Evolutionary conservation across 2,113 vertebrate genomes (phyloP).

Genomic region (Thermophis baileyi): DNA sequence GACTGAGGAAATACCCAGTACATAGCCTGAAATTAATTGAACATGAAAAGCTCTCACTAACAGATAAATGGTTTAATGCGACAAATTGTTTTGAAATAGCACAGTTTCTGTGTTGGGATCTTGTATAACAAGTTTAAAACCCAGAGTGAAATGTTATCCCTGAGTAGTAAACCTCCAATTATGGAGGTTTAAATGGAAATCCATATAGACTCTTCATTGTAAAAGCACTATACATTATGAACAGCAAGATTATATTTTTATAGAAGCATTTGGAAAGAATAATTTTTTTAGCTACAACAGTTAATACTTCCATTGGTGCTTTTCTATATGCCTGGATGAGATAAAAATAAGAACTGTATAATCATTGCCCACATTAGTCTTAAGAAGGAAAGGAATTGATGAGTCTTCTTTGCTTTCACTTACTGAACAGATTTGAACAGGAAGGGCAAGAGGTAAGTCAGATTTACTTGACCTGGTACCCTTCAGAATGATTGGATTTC

Average conservation of each 20-base stretch:
- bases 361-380: background rate
- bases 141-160: constrained; percentile 49
- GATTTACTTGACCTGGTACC: background rate
- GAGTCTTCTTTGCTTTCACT: background rate
- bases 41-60: constrained; percentile 47
- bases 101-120: constrained; percentile 43
- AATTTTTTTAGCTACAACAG: constrained; percentile 55
- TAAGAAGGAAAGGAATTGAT: background rate
- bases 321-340: background rate
- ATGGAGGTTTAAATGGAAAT: constrained; percentile 63
- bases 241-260: constrained; percentile 49
- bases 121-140: constrained; percentile 61
- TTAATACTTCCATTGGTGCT: constrained; percentile 46
- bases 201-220: constrained; percentile 65
- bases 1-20: constrained; percentile 7
- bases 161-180: constrained; percentile 58
- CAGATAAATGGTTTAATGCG: constrained; percentile 52
- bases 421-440: background rate
- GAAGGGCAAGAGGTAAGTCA: background rate
- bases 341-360: background rate
- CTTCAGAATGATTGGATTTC: background rate
- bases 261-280: constrained; percentile 54
- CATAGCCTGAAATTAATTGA: constrained; percentile 45
- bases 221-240: constrained; percentile 57
- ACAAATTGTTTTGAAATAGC: constrained; percentile 42